Base-by-base conservation (phyloP, 2,888 invertebrate genomes). In the Bellardia pandia region DNA sequence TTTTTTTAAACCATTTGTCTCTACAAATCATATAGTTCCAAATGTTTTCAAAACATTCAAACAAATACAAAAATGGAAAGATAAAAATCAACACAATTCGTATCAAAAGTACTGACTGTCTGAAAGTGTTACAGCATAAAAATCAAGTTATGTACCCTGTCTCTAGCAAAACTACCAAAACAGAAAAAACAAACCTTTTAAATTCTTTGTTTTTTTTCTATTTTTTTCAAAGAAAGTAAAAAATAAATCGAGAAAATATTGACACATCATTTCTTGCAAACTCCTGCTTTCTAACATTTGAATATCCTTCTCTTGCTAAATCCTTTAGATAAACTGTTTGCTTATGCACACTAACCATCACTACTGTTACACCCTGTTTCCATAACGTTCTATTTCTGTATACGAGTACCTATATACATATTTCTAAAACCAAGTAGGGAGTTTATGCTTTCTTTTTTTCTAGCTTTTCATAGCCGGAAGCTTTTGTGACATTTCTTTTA, bases 401-500 rank as follows among this genome's bases (percentile, higher is more conserved):
- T 16, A 23, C 33, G 11, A 9, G 9, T 45, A 7, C 9, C n/a
- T n/a, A n/a, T n/a, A 11, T 11, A 11, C 9, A 56, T 16, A 9
- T 23, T 23, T 23, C 23, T 23, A 23, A 23, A 23, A 23, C 23
- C 23, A 66, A 45, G 23, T 75, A 71, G 69, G 76, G 76, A 83
- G 71, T 64, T 74, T 8, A 42, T 62, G n/a, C 37, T 3, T 60
- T 42, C 37, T 48, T 45, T 45, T 14, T 42, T 8, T 45, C 9
- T 56, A 45, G 4, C 48, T 60, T 62, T 77, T 74, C 62, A 81
- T 85, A 87, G 78, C 87, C 85, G 85, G 87, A 85, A 87, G 87
- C 87, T 87, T 81, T 85, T 78, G 85, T 85, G 85, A 87, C 85
- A 87, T 82, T 78, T 78, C 74, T 87, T 85, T 87, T 85, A 62